Base-by-base conservation (phyloP, 2,888 invertebrate species). In the Acleris holmiana region DNA sequence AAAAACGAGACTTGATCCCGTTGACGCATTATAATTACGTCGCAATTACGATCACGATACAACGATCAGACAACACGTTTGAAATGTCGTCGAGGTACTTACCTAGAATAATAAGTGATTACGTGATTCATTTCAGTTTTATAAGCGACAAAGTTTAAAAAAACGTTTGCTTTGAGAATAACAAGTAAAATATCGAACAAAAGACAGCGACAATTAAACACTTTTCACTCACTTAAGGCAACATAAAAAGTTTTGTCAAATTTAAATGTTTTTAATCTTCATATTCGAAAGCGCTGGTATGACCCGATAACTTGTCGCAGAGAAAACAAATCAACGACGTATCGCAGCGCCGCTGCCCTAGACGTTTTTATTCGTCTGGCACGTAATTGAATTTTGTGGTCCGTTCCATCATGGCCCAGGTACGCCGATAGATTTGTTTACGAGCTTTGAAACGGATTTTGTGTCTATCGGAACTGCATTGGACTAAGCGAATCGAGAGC, bases 381-480 rank as follows among this genome's bases (percentile, higher is more conserved):
- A 80, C 82, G 86, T 88, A 88, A 90, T 91, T 89, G 89, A 91
- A 89, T 90, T 89, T 84, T 85, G 88, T 84, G 88, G 89, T 82
- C 73, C 75, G 76, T 78, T 77, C 84, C 78, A 83, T 88, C 84
- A 87, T 85, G 82, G 75, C 75, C 67, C 72, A 66, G 76, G 75
- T 73, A 74, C 66, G 69, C 63, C 67, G 71, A 70, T 76, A 76
- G 75, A 81, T 83, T 78, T 79, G 79, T 80, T 83, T 79, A 76
- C 76, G 73, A 76, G 69, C 68, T 66, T 66, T 59, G 60, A 70
- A 73, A 67, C 70, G 69, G 68, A 70, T 71, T 68, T 67, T 70
- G 66, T 67, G 66, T 72, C 67, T 66, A 67, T 72, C 70, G 71
- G 61, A 49, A 67, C 61, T 67, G 63, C 47, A 65, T 70, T 61